phyloP scores from a whole-genome alignment of 2,888 invertebrate genomes.

The Pterobdella sp. region DNA sequence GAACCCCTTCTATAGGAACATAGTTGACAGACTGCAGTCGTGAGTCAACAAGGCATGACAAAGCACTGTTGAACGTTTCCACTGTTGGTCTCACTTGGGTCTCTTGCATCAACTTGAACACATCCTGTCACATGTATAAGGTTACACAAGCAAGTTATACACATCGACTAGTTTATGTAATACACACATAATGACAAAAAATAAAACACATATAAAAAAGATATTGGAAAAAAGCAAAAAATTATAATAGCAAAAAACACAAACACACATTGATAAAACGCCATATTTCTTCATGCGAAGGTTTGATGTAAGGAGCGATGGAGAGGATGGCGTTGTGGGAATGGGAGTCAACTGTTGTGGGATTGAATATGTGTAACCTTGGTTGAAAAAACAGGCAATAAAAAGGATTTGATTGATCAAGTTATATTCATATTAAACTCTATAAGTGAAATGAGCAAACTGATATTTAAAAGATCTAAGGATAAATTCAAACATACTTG shows the following conservation, averaged over 20 bases:
- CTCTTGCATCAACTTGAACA: not conserved
- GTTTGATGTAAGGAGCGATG: not conserved
- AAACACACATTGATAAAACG: not conserved
- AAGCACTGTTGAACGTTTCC: not conserved
- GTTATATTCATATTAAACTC: too few relatives aligned
- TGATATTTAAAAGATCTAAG: too few relatives aligned
- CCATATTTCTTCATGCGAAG: not conserved
- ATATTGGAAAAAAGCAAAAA: not conserved
- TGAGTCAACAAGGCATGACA: not conserved
- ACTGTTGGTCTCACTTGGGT: not conserved
- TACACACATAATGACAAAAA: not conserved
- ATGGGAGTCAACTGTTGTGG: not conserved
- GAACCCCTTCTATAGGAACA: too few relatives aligned
- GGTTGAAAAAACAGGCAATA: not conserved
- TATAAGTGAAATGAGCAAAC: too few relatives aligned
- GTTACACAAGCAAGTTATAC: not conserved
- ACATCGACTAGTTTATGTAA: not conserved
- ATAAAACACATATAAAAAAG: not conserved
- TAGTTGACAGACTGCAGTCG: not conserved
- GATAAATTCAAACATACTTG: too few relatives aligned
- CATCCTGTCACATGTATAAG: not conserved
- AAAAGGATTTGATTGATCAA: too few relatives aligned
- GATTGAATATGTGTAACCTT: conserved; percentile 7
- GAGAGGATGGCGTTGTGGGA: conserved; percentile 9
- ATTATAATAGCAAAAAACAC: not conserved